Base-by-base conservation (phyloP, 2,113 vertebrate genomes). In the Microtus richardsoni region DNA sequence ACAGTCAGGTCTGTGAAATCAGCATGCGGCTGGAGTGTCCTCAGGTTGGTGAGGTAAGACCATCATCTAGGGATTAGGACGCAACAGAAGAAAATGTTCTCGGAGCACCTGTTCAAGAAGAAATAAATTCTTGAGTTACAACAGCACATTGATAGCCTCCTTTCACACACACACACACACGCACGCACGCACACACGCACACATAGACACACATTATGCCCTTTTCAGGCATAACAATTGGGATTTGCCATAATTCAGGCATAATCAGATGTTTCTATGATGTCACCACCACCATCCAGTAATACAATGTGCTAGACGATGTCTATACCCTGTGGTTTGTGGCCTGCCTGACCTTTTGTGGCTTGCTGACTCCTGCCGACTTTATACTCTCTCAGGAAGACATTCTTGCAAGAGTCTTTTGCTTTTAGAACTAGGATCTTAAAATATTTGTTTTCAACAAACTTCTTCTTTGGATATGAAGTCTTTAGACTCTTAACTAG, bases 381-480 rank as follows among this genome's bases (percentile, higher is more conserved):
- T n/a, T 70, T 21, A 70, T 44, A 11, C 44, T 84, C 21, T 19
- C 33, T 83, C 5, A 85, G 60, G 36, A 85, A 75, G 62, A 19
- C 26, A 3, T 86, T 89, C 47, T 80, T 58, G 66, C 13, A 80
- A 80, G 73, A 47, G 44, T 66, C 14, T 33, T 33, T 84, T 54
- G 21, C 71, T 24, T 91, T 91, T 26, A 41, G 73, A 54, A 83
- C 85, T 41, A 39, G 24, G 0, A 49, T 73, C 44, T 44, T 64
- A 19, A 88, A 70, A 68, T 11, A n/a, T 22, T 89, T 73, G 39
- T 91, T 89, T 73, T 3, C 36, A 75, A 73, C 14, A 30, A 4
- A 52, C 86, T 92, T 93, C 16, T 93, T 85, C 26, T 82, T 85
- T 95, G 73, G 52, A 30, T 89, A 33, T 44, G 66, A 22, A 82